Evolutionary conservation across 2,888 invertebrate species (phyloP).

Genomic region (Danaus chrysippus): DNA sequence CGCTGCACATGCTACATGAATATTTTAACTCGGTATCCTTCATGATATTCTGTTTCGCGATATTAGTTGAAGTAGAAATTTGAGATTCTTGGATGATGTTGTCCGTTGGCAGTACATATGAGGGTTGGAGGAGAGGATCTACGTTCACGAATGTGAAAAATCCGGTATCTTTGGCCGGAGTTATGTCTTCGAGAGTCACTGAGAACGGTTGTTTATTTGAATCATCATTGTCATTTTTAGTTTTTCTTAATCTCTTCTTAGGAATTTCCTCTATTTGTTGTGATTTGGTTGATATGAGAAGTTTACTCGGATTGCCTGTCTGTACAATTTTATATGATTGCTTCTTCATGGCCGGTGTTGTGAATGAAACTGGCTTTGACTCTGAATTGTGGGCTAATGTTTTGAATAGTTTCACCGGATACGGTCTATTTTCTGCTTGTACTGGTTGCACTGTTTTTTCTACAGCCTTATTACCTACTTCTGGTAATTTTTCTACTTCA

Average conservation of each 20-base stretch:
- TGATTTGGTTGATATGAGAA: conserved; percentile 68
- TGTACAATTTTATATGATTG: conserved; percentile 69
- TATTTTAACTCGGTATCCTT: conserved; percentile 47
- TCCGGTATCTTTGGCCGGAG: conserved; percentile 49
- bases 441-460: conserved; percentile 20
- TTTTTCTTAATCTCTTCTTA: conserved; percentile 51
- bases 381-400: conserved; percentile 46
- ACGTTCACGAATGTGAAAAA: conserved; percentile 72
- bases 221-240: conserved; percentile 35
- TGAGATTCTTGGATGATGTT: conserved; percentile 72
- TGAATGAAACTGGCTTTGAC: conserved; percentile 41
- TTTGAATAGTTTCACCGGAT: conserved; percentile 68
- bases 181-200: conserved; percentile 50
- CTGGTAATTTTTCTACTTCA: conserved; percentile 5
- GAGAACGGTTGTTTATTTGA: conserved; percentile 43
- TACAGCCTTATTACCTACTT: neutral
- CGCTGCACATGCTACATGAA: conserved; percentile 64
- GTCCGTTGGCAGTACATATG: conserved; percentile 65
- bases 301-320: conserved; percentile 68
- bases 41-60: conserved; percentile 35
- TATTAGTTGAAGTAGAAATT: conserved; percentile 61
- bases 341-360: conserved; percentile 66
- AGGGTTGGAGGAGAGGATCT: conserved; percentile 65
- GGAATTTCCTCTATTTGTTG: conserved; percentile 42
- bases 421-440: conserved; percentile 44